These are phyloP conservation scores for Halisarca cf. caerulea DNA, from an alignment of 37 sponge, comb jelly and placozoan species.

Conservation along the genomic window DNA sequence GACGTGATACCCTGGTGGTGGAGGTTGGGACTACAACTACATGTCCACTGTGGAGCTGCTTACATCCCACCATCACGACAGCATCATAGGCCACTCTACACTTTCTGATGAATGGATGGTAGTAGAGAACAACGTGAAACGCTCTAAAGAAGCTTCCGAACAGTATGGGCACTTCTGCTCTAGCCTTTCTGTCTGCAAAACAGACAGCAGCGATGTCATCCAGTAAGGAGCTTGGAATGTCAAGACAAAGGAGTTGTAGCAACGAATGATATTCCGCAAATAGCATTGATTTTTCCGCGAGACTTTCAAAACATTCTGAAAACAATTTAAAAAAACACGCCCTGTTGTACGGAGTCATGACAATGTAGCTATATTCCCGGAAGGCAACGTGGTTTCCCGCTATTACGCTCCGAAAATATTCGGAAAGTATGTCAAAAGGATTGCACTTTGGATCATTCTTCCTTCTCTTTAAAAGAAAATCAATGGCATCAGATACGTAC, in stretches of 20 bases:
- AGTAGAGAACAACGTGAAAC: conserved; percentile 78
- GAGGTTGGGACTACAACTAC: conserved; percentile 21
- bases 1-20: not conserved
- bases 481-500: conserved; percentile 67
- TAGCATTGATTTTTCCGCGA: conserved; percentile 49
- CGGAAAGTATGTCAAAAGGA: conserved; percentile 63
- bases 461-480: conserved; percentile 38
- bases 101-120: conserved; percentile 60
- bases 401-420: conserved; percentile 71
- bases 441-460: conserved; percentile 70
- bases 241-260: conserved; percentile 61
- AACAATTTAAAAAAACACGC: conserved; percentile 63
- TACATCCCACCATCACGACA: not conserved
- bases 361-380: conserved; percentile 68
- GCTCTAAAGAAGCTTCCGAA: conserved; percentile 64
- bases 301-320: conserved; percentile 42
- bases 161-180: not conserved
- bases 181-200: not conserved
- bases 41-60: conserved; percentile 10
- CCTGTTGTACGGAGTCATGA: conserved; percentile 80
- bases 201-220: not conserved
- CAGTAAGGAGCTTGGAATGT: conserved; percentile 55
- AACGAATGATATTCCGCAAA: conserved; percentile 62
- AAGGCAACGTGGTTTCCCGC: conserved; percentile 71
- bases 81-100: conserved; percentile 42